A percentile compares a stretch with the other conserved stretches of the same genome.
phyloP scores from a whole-genome alignment of 1,140 invertebrate species.

The Chelonus insularis region DNA sequence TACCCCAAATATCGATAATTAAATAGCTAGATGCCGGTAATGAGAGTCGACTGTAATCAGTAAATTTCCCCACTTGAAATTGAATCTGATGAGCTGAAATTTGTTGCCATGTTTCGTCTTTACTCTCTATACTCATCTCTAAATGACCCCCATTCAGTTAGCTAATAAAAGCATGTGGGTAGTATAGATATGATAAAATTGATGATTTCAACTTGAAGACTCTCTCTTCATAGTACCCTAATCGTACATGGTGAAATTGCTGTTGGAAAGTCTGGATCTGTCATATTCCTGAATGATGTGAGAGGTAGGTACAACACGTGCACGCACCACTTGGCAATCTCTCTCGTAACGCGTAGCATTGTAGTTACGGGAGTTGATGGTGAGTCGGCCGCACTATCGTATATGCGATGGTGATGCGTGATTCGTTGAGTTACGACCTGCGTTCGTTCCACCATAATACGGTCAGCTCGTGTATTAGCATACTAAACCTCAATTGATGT shows the following conservation, averaged over 20 bases:
- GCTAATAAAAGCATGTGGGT: no score
- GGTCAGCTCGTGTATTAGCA: slow-evolving; percentile 20
- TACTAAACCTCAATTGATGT: slow-evolving; percentile 23
- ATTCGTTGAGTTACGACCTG: slow-evolving; percentile 33
- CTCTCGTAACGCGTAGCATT: slow-evolving; percentile 23
- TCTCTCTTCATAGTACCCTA: no score
- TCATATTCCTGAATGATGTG: slow-evolving; percentile 17
- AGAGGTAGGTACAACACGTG: slow-evolving; percentile 24
- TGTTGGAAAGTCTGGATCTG: slow-evolving; percentile 13
- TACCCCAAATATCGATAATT: slow-evolving; percentile 17
- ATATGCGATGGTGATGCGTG: slow-evolving; percentile 14
- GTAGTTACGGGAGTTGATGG: slow-evolving; percentile 24
- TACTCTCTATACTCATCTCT: no score
- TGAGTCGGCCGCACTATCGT: slow-evolving; percentile 1
- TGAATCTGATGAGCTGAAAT: neutral
- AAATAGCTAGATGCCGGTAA: slow-evolving; percentile 8
- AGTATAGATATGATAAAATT: no score
- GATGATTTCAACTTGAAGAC: no score
- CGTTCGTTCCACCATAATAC: slow-evolving; percentile 18
- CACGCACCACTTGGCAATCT: slow-evolving; percentile 25
- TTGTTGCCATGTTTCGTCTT: neutral
- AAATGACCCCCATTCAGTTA: no score
- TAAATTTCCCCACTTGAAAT: slow-evolving; percentile 8
- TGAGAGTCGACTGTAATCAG: slow-evolving; percentile 9
- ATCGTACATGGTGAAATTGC: no score